Conservation (phyloP, 1,140 invertebrate genomes). For the Pseudomyrmex dendroicus region DNA sequence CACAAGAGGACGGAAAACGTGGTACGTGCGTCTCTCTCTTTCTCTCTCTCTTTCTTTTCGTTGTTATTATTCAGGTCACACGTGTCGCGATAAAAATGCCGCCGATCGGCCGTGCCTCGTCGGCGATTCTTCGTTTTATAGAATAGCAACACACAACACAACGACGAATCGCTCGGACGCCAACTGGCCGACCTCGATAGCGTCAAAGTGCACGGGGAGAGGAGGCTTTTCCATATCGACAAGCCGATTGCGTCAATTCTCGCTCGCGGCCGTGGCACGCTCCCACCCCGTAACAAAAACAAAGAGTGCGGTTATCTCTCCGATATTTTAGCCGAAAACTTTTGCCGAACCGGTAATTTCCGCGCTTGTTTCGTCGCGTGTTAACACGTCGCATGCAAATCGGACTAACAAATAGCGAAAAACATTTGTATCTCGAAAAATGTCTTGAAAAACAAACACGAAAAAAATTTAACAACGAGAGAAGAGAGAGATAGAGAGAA, state of each 20-base stretch:
- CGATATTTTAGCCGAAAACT: slow-evolving; percentile 53
- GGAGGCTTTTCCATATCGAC: slow-evolving; percentile 5
- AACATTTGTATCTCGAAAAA: slow-evolving; percentile 18
- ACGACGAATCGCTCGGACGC: slow-evolving; percentile 8
- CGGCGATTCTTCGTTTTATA: slow-evolving; percentile 39
- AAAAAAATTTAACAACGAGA: not conserved
- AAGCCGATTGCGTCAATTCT: slow-evolving; percentile 36
- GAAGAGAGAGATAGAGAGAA: not conserved
- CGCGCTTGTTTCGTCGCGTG: slow-evolving; percentile 4
- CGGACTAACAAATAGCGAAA: slow-evolving; percentile 24
- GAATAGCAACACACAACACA: slow-evolving; percentile 22
- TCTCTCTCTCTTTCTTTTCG: too few species aligned
- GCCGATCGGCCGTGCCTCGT: not conserved
- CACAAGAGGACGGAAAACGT: not conserved
- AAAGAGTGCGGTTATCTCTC: slow-evolving; percentile 4
- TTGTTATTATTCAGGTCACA: slow-evolving; percentile 36
- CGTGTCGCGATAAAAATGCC: slow-evolving; percentile 32
- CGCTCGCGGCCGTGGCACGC: not conserved
- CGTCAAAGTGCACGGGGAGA: slow-evolving; percentile 7
- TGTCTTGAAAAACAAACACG: not conserved
- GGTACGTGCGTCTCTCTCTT: slow-evolving; percentile 3
- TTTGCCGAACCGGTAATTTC: slow-evolving; percentile 27
- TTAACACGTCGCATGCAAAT: slow-evolving; percentile 6
- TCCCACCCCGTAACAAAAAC: slow-evolving; percentile 15
- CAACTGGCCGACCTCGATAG: not conserved